Conservation (phyloP, 1,140 invertebrate species). For the Lordiphosa stackelbergi region DNA sequence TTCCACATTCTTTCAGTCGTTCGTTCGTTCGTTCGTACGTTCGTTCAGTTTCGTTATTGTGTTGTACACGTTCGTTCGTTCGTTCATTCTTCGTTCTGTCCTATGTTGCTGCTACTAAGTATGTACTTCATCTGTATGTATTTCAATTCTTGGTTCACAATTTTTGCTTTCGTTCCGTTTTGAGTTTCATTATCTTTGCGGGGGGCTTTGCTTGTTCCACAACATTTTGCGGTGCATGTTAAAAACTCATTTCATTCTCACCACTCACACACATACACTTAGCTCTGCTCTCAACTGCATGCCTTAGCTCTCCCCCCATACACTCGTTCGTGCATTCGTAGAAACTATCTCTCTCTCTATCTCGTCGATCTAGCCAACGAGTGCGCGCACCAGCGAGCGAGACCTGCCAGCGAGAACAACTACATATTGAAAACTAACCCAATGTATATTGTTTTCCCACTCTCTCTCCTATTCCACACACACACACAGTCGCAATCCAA, state of each 20-base stretch:
- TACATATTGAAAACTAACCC: background rate
- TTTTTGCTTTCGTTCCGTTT: constrained; percentile 14
- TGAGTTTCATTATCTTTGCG: background rate
- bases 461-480: background rate
- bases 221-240: constrained; percentile 20
- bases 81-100: constrained; percentile 29
- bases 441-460: constrained; percentile 2
- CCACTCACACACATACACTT: constrained; percentile 8
- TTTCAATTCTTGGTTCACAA: too few relatives aligned
- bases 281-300: constrained; percentile 39
- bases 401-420: constrained; percentile 1
- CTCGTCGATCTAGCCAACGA: constrained; percentile 16
- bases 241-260: background rate
- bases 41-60: constrained; percentile 25
- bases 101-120: background rate
- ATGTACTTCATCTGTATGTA: too few relatives aligned
- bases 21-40: constrained; percentile 23
- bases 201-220: background rate
- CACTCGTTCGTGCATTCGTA: background rate
- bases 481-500: constrained; percentile 81
- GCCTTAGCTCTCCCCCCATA: constrained; percentile 12
- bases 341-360: constrained; percentile 8
- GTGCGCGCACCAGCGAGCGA: background rate
- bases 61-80: constrained; percentile 19
- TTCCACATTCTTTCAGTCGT: constrained; percentile 18